phyloP scores from a whole-genome alignment of 2,113 vertebrate species.

The Buteo buteo region DNA sequence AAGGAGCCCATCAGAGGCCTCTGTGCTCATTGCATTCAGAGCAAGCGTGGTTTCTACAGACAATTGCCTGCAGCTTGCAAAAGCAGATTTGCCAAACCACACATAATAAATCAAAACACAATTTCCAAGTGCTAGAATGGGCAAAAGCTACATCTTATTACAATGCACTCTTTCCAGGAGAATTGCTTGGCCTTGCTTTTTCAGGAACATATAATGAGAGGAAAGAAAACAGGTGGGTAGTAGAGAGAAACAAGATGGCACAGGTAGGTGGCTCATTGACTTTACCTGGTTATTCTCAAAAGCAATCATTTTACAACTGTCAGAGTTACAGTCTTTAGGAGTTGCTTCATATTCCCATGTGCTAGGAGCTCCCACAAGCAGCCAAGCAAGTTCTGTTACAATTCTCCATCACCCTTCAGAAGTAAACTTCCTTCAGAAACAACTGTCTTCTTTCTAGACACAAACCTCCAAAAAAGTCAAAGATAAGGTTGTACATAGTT shows the following conservation, averaged over 20 bases:
- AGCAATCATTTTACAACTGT: background rate
- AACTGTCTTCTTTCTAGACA: background rate
- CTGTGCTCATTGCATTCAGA: background rate
- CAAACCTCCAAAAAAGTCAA: background rate
- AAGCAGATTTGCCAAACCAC: slow-evolving; percentile 51
- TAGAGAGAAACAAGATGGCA: background rate
- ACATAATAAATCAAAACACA: slow-evolving; percentile 49
- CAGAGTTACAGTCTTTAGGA: background rate
- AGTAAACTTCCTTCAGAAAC: slow-evolving; percentile 26
- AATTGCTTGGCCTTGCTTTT: background rate
- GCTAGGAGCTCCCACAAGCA: background rate
- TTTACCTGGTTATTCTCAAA: background rate
- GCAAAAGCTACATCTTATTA: background rate
- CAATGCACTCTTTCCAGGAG: background rate
- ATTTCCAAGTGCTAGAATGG: slow-evolving; percentile 19
- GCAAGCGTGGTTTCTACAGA: slow-evolving; percentile 16
- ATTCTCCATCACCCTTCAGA: background rate
- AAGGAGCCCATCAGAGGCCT: slow-evolving; percentile 26
- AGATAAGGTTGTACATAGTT: background rate
- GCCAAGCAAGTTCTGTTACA: background rate
- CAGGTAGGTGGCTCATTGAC: background rate
- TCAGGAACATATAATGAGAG: background rate
- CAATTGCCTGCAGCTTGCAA: slow-evolving; percentile 37
- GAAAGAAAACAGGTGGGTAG: background rate
- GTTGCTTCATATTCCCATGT: background rate